Conservation (phyloP, 2,113 vertebrate species). For the Cynopterus brachyotis region DNA sequence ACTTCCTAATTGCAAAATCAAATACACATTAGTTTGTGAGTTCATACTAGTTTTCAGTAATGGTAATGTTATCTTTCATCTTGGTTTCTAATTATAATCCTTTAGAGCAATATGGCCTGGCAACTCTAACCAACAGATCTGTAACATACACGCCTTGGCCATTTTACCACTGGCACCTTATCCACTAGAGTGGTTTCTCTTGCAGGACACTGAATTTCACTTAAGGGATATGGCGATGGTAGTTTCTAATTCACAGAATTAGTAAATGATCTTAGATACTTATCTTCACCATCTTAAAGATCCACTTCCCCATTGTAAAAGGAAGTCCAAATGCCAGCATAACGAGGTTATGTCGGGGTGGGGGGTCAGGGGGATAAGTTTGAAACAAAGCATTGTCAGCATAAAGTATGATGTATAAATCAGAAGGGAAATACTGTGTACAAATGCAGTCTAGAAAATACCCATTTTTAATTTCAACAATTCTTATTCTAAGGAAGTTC, state of each 20-base stretch:
- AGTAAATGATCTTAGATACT: neutral
- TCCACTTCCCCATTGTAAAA: neutral
- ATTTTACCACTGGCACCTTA: neutral
- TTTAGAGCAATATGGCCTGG: neutral
- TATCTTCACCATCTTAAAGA: neutral
- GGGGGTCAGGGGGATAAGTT: neutral
- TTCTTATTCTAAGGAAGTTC: neutral
- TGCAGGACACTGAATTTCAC: neutral
- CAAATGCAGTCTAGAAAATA: neutral
- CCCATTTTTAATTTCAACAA: neutral
- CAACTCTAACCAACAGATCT: neutral
- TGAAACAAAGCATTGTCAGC: neutral
- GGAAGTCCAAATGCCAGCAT: neutral
- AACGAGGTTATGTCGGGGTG: neutral
- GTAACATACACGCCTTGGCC: neutral
- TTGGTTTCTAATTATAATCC: neutral
- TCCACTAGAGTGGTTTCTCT: neutral
- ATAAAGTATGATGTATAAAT: neutral
- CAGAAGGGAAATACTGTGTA: neutral
- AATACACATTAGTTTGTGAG: neutral
- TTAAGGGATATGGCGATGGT: neutral
- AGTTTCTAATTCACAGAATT: neutral
- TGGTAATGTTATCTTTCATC: neutral
- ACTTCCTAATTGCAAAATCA: neutral
- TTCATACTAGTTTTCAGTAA: neutral